phyloP scores from a whole-genome alignment of 2,888 invertebrate genomes.

The Pristionchus mayeri region DNA sequence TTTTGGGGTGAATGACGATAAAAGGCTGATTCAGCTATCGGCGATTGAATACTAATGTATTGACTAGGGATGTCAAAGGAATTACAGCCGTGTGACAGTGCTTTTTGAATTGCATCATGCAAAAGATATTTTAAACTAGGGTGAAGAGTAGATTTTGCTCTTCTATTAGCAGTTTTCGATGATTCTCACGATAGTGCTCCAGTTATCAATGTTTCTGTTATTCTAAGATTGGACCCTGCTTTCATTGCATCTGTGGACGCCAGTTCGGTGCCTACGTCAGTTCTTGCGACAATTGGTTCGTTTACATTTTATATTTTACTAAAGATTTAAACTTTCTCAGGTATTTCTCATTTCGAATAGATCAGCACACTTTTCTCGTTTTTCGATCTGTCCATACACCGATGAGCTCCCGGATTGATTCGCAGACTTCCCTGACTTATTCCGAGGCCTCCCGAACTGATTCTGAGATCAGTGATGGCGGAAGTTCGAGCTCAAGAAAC shows the following conservation, averaged over 20 bases:
- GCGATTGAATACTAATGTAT: too few relatives aligned
- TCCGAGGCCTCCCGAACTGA: too few relatives aligned
- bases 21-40: too few relatives aligned
- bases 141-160: too few relatives aligned
- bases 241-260: conserved; percentile 38
- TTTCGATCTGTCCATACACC: conserved; percentile 33
- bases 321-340: background rate
- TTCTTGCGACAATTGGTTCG: background rate
- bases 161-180: too few relatives aligned
- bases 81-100: too few relatives aligned
- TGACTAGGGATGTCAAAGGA: too few relatives aligned
- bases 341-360: conserved; percentile 46
- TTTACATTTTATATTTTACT: background rate
- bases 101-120: too few relatives aligned
- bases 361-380: conserved; percentile 42
- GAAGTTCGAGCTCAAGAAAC: background rate
- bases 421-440: too few relatives aligned
- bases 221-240: conserved; percentile 22
- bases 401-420: background rate
- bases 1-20: too few relatives aligned
- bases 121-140: too few relatives aligned
- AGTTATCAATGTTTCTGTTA: background rate
- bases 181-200: too few relatives aligned
- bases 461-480: background rate
- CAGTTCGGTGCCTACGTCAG: conserved; percentile 45